phyloP scores from a whole-genome alignment of 2,113 vertebrate genomes.

The Oenanthe melanoleuca region DNA sequence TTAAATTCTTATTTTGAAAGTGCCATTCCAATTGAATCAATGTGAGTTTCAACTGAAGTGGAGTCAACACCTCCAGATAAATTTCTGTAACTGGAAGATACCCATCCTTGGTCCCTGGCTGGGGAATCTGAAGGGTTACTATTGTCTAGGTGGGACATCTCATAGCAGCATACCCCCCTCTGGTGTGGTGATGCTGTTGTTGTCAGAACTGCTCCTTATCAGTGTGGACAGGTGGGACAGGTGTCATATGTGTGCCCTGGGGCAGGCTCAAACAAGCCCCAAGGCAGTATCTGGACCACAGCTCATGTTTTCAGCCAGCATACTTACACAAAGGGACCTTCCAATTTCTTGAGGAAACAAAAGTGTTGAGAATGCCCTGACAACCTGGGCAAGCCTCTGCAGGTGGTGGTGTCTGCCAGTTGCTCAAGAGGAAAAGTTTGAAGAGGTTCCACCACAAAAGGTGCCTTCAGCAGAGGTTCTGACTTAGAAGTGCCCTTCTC shows the following conservation, averaged over 20 bases:
- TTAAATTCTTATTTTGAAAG: neutral
- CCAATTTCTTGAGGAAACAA: accelerated
- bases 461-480: neutral
- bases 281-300: neutral
- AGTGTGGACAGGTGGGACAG: neutral
- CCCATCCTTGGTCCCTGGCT: neutral
- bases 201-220: neutral
- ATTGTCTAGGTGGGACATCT: neutral
- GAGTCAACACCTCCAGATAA: neutral
- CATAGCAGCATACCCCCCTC: neutral
- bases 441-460: neutral
- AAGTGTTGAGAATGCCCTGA: neutral
- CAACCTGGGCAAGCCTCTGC: neutral
- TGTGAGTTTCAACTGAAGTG: neutral
- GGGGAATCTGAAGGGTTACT: neutral
- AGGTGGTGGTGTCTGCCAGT: neutral
- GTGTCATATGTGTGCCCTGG: neutral
- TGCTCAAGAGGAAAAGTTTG: neutral
- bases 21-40: neutral
- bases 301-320: neutral
- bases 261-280: neutral
- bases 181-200: neutral
- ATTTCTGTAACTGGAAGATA: neutral
- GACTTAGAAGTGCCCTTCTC: accelerated
- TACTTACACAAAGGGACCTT: neutral